phyloP scores from a whole-genome alignment of 2,113 vertebrate species.

The Rattus norvegicus region GRCr8 NC_086023.1:97397501-97398000 shows the following conservation, averaged over 20 bases:
- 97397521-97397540: background rate
- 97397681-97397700: conserved; percentile 59
- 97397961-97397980: background rate
- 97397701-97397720: background rate
- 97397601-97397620: conserved; percentile 68
- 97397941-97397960: background rate
- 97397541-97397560: background rate
- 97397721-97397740: conserved; percentile 21
- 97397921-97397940: background rate
- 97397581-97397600: conserved; percentile 66
- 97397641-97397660: conserved; percentile 72
- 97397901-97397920: background rate
- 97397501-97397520: background rate
- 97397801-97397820: background rate
- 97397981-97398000: background rate
- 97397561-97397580: conserved; percentile 23
- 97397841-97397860: background rate
- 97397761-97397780: background rate
- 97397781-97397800: background rate
- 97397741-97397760: background rate
- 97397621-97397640: conserved; percentile 65
- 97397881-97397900: conserved; percentile 4
- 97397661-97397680: conserved; percentile 67
- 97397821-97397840: background rate
- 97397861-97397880: background rate